These are phyloP conservation scores for Hippoglossus stenolepis DNA, from an alignment of 2,113 vertebrate species.

Conservation along the genomic window DNA sequence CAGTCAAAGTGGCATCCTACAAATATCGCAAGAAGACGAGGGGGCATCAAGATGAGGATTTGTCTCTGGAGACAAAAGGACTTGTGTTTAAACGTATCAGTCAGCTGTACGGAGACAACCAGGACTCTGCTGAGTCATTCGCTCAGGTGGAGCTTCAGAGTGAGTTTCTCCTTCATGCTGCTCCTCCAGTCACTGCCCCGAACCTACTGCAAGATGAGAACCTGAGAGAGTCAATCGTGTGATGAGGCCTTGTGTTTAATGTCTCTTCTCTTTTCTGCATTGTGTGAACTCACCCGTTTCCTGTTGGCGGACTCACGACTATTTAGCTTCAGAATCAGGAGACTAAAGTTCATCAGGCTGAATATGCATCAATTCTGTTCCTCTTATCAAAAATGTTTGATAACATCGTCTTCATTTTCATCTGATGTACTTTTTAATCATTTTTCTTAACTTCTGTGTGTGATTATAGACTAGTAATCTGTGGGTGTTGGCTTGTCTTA, in stretches of 20 bases:
- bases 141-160: constrained; percentile 63
- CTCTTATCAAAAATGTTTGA: background rate
- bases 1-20: constrained; percentile 87
- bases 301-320: background rate
- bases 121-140: background rate
- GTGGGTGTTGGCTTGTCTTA: too few species aligned
- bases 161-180: constrained; percentile 70
- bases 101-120: constrained; percentile 75
- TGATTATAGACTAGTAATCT: background rate
- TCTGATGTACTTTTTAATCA: background rate
- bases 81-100: constrained; percentile 82
- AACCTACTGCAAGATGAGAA: constrained; percentile 34
- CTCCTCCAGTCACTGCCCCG: constrained; percentile 48
- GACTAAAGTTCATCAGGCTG: background rate
- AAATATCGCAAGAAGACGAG: constrained; percentile 81
- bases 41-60: accelerated
- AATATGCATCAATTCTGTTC: background rate
- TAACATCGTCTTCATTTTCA: background rate
- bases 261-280: background rate
- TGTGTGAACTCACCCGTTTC: background rate
- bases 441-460: background rate
- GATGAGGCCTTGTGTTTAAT: constrained; percentile 31
- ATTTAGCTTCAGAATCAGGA: background rate
- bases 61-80: constrained; percentile 83
- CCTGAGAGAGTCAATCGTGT: constrained; percentile 88